Percentiles rank a stretch among this genome's conserved stretches.
Conservation (phyloP, 1,140 invertebrate genomes). For the Drosophila hydei region DNA sequence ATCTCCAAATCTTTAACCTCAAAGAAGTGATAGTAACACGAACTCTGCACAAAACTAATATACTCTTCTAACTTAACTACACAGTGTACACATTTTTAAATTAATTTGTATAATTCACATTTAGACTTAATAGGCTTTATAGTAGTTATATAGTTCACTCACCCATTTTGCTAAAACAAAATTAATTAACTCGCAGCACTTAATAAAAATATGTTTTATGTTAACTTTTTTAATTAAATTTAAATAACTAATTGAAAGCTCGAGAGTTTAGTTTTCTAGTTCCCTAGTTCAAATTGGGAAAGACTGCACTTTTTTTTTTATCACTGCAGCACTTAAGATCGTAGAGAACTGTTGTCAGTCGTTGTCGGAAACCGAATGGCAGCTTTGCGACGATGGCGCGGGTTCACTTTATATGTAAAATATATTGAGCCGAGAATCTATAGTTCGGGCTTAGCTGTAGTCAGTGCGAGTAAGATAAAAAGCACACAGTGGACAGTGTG, state of each 20-base stretch:
- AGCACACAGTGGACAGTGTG: slow-evolving; percentile 20
- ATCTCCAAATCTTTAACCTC: no score
- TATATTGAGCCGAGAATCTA: slow-evolving; percentile 57
- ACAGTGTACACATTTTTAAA: no score
- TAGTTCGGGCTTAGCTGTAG: slow-evolving; percentile 41
- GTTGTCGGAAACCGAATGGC: slow-evolving; percentile 53
- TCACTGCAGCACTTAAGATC: slow-evolving; percentile 36
- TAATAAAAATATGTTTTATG: neutral
- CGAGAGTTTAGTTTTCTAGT: neutral
- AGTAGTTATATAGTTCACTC: slow-evolving; percentile 38
- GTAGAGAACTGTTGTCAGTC: slow-evolving; percentile 32
- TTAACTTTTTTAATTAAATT: neutral
- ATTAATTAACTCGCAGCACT: slow-evolving; percentile 49
- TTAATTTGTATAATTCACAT: no score
- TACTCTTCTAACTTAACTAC: no score
- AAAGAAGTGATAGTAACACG: no score
- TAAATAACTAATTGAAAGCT: neutral
- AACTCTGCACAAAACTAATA: no score
- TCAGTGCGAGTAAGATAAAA: slow-evolving; percentile 62
- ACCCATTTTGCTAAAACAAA: slow-evolving; percentile 65
- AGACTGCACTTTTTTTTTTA: neutral
- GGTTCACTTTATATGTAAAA: slow-evolving; percentile 34
- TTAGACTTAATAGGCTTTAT: neutral
- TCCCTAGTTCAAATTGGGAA: neutral
- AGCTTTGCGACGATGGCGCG: slow-evolving; percentile 49